Evolutionary conservation across 2,113 vertebrate species (phyloP).

Genomic region (Gavialis gangeticus): DNA sequence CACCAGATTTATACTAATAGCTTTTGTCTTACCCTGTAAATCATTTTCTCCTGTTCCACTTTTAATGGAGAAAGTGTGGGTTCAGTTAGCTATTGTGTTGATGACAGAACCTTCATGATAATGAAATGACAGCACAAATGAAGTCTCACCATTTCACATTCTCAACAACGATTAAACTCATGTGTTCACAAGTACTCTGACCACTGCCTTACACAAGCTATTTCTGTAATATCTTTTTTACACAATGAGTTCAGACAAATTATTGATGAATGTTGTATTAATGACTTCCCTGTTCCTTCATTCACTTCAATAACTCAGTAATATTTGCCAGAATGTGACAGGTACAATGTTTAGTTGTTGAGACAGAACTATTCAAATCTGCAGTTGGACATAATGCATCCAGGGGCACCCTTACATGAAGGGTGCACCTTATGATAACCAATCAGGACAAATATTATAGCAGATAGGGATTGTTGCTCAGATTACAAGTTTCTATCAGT

Average conservation of each 20-base stretch:
- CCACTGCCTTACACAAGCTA: not conserved
- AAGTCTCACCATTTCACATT: not conserved
- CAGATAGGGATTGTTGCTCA: no score
- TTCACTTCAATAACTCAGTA: not conserved
- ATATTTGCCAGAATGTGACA: not conserved
- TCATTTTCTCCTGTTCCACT: not conserved
- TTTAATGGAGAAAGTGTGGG: constrained; percentile 5
- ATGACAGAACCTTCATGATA: not conserved
- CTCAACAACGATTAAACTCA: not conserved
- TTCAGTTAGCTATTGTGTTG: not conserved
- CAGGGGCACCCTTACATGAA: not conserved
- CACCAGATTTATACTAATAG: not conserved
- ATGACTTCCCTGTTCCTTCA: constrained; percentile 13
- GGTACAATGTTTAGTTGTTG: not conserved
- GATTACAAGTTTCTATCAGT: no score
- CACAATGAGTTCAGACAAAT: not conserved
- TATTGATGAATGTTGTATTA: not conserved
- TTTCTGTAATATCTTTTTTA: not conserved
- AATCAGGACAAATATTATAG: not conserved
- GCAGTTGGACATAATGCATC: not conserved
- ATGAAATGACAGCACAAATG: constrained; percentile 6
- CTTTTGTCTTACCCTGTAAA: not conserved
- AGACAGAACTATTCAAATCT: not conserved
- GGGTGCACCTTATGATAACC: not conserved
- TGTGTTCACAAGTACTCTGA: not conserved